These are phyloP conservation scores for Alethe castanea DNA, from an alignment of 2,113 vertebrate genomes.

Conservation along the genomic window DNA sequence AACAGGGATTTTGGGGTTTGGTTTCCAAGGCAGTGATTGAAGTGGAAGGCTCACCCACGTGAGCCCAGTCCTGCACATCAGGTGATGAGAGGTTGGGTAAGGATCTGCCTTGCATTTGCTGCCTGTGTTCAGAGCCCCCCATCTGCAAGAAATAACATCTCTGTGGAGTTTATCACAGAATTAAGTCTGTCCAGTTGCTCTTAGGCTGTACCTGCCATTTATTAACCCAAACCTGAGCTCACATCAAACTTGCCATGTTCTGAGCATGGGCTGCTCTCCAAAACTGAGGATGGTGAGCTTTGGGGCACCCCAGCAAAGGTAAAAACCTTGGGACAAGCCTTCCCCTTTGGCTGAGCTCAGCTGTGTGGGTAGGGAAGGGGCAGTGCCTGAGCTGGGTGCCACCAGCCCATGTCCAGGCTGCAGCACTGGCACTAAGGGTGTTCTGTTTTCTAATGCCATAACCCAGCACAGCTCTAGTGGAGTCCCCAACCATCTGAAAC, in stretches of 20 bases:
- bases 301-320: neutral
- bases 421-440: neutral
- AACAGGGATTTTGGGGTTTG: neutral
- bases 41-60: rapidly evolving
- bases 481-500: neutral
- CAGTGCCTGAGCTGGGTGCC: neutral
- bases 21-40: neutral
- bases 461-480: neutral
- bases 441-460: neutral
- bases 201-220: neutral
- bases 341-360: neutral
- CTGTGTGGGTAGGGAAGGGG: rapidly evolving
- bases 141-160: neutral
- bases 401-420: neutral
- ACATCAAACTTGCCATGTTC: rapidly evolving
- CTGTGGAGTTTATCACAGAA: neutral
- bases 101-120: neutral
- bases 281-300: neutral
- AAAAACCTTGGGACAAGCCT: neutral
- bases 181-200: neutral
- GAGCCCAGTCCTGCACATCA: rapidly evolving
- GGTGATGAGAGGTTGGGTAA: neutral
- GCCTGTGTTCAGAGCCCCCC: neutral
- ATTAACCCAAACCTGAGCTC: neutral
- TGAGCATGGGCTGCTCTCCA: neutral